These are phyloP conservation scores for Dolichoris vasculosae DNA, from an alignment of 1,140 invertebrate species.

Conservation along the genomic window DNA sequence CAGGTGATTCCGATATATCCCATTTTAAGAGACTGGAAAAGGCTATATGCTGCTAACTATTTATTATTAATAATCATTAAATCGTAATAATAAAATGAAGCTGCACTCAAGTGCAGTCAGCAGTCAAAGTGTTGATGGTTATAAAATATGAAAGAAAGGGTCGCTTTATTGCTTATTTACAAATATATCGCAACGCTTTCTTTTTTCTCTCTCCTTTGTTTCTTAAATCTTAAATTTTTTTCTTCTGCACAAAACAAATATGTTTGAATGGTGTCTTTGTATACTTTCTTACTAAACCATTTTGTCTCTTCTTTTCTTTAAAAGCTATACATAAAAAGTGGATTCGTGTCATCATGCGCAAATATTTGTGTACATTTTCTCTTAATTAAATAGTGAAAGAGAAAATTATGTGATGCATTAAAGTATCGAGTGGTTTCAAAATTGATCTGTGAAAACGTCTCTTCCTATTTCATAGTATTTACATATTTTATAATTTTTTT, in stretches of 20 bases:
- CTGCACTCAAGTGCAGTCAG: slow-evolving; percentile 39
- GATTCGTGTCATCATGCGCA: slow-evolving; percentile 29
- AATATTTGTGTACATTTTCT: slow-evolving; percentile 12
- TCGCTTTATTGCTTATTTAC: slow-evolving; percentile 52
- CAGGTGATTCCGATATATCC: slow-evolving; percentile 42
- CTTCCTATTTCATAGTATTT: slow-evolving; percentile 38
- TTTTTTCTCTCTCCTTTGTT: slow-evolving; percentile 18
- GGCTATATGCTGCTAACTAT: slow-evolving; percentile 56
- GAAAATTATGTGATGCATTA: slow-evolving; percentile 17
- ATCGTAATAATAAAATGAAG: slow-evolving; percentile 55
- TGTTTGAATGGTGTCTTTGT: slow-evolving; percentile 31
- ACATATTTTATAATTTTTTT: slow-evolving; percentile 34
- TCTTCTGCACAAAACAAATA: slow-evolving; percentile 23
- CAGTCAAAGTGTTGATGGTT: slow-evolving; percentile 50
- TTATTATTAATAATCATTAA: slow-evolving; percentile 56
- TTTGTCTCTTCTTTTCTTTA: background rate
- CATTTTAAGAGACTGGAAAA: slow-evolving; percentile 52
- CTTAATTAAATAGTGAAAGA: background rate
- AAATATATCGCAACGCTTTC: slow-evolving; percentile 48
- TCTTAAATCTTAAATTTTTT: slow-evolving; percentile 26
- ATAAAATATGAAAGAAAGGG: slow-evolving; percentile 43
- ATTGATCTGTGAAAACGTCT: slow-evolving; percentile 27
- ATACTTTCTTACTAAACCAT: slow-evolving; percentile 46
- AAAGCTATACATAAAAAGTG: slow-evolving; percentile 4
- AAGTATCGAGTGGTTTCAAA: slow-evolving; percentile 48